Conservation (phyloP, 2,888 invertebrate species). For the Scaptodrosophila latifasciaeformis region DNA sequence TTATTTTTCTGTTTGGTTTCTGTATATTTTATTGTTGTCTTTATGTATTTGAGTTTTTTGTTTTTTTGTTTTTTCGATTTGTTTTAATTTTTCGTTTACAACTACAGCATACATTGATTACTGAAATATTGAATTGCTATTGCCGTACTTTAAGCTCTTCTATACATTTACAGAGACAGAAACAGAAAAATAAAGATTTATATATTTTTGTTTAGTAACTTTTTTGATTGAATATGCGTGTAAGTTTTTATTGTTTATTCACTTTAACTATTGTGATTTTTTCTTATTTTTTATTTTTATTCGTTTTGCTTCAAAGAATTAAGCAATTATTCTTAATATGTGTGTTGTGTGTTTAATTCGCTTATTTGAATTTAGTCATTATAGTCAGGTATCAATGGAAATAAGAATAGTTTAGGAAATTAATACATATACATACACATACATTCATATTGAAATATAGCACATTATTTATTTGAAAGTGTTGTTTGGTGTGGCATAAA, state of each 20-base stretch:
- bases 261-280: neutral
- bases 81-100: neutral
- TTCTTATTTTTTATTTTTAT: constrained; percentile 25
- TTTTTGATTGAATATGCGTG: neutral
- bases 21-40: no score
- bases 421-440: neutral
- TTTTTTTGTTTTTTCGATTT: neutral
- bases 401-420: no score
- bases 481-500: neutral
- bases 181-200: constrained; percentile 35
- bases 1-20: no score
- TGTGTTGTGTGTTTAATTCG: constrained; percentile 29
- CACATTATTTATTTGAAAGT: neutral
- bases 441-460: no score
- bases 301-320: constrained; percentile 1
- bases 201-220: neutral
- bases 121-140: constrained; percentile 29
- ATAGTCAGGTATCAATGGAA: constrained; percentile 65
- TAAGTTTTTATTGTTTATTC: neutral
- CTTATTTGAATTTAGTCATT: constrained; percentile 32
- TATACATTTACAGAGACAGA: constrained; percentile 56
- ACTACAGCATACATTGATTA: constrained; percentile 2
- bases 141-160: constrained; percentile 66
- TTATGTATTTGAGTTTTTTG: neutral
- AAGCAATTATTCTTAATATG: constrained; percentile 16